A percentile compares a stretch with the other conserved stretches of the same genome.
phyloP scores from a whole-genome alignment of 2,113 vertebrate genomes.

The Ammospiza nelsoni region DNA sequence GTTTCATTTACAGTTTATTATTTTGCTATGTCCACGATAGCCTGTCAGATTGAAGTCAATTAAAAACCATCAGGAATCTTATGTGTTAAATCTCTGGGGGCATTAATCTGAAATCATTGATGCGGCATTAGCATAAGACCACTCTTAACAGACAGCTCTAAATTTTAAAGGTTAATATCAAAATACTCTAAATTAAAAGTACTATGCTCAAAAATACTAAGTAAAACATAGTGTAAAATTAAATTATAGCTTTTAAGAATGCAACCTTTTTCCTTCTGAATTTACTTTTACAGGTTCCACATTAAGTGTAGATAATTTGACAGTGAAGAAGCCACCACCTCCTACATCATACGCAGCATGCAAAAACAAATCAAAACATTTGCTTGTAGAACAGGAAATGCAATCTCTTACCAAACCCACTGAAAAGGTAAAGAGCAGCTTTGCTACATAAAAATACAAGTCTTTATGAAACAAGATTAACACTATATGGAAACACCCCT shows the following conservation, averaged over 20 bases:
- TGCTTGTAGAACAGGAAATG: background rate
- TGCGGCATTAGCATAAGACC: background rate
- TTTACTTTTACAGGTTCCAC: constrained; percentile 34
- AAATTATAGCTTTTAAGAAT: background rate
- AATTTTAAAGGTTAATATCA: background rate
- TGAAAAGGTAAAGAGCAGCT: constrained; percentile 50
- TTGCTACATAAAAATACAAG: background rate
- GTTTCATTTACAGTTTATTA: background rate
- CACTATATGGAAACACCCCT: background rate
- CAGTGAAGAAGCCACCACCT: background rate
- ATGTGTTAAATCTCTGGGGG: background rate
- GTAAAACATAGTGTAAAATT: background rate
- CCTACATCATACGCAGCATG: background rate
- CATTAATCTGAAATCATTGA: background rate
- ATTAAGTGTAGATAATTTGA: background rate
- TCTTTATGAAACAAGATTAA: background rate
- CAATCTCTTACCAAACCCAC: background rate
- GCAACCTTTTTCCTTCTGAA: background rate
- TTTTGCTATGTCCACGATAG: background rate
- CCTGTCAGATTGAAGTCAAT: background rate
- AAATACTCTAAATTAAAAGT: background rate
- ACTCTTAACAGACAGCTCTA: background rate
- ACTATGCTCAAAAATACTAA: background rate
- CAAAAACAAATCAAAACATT: background rate
- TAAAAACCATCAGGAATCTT: background rate